Evolutionary conservation across 2,797 vertebrate genomes (phyloP).

Genomic region (Cossypha dichroa): DNA sequence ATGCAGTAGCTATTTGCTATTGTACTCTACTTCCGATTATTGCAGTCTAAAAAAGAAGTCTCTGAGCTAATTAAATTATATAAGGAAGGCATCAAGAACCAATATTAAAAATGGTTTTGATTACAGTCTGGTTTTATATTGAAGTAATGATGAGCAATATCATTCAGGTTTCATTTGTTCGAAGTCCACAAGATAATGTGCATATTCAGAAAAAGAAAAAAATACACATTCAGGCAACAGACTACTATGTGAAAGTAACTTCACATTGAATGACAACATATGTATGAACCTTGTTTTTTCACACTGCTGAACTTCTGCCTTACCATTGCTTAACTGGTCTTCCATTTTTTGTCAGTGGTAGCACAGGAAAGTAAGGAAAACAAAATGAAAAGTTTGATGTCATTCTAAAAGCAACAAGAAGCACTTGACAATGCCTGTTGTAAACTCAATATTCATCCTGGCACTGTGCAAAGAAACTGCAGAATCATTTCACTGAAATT

Average conservation of each 20-base stretch:
- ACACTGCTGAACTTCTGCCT: background rate
- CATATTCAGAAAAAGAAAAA: background rate
- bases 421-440: background rate
- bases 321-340: background rate
- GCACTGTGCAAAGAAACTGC: background rate
- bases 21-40: background rate
- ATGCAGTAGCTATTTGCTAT: background rate
- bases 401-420: background rate
- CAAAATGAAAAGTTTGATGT: background rate
- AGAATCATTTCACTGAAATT: conserved; percentile 42
- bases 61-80: background rate
- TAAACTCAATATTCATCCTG: background rate
- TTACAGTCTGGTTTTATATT: background rate
- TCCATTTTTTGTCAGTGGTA: background rate
- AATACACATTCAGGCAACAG: background rate
- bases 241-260: background rate
- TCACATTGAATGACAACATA: background rate
- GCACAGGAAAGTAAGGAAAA: background rate
- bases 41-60: background rate
- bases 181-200: background rate
- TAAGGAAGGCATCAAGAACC: background rate
- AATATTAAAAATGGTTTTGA: background rate
- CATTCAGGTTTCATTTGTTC: conserved; percentile 16
- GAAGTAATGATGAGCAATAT: background rate
- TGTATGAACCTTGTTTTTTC: background rate